A percentile compares a stretch with the other conserved stretches of the same genome.
These are phyloP conservation scores for Ptilodon capucinus DNA, from an alignment of 2,888 invertebrate species.

Conservation along the genomic window DNA sequence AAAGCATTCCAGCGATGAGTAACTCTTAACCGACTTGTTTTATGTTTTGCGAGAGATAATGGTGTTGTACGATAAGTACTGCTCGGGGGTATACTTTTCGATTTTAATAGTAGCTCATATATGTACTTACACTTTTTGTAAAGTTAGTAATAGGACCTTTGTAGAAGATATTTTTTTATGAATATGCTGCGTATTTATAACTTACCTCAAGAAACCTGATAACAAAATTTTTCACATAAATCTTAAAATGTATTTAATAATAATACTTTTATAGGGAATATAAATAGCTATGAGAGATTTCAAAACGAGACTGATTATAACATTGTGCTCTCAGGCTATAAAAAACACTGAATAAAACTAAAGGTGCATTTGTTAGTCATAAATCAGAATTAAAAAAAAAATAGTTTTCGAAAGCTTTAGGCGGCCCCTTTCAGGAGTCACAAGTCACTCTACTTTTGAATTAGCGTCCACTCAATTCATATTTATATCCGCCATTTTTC, in stretches of 20 bases:
- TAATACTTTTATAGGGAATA: no score
- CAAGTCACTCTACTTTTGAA: conserved; percentile 57
- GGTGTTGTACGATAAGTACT: conserved; percentile 14
- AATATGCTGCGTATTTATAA: no score
- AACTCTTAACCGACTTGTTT: conserved; percentile 38
- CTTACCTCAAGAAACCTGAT: no score
- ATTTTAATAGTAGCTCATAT: conserved; percentile 9
- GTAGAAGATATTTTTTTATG: neutral
- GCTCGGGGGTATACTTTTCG: neutral
- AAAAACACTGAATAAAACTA: no score
- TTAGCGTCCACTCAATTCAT: conserved; percentile 67
- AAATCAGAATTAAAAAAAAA: conserved; percentile 19
- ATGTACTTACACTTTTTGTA: neutral
- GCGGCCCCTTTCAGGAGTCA: conserved; percentile 48
- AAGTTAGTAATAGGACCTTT: neutral
- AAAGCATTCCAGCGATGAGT: conserved; percentile 68
- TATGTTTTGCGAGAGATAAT: conserved; percentile 36
- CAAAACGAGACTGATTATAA: no score
- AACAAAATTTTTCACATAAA: no score
- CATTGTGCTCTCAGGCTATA: no score
- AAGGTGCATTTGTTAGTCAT: conserved; percentile 16
- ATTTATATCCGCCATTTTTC: conserved; percentile 73
- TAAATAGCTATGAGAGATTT: no score
- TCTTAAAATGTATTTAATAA: no score
- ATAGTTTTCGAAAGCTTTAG: conserved; percentile 36